A percentile compares a stretch with the other conserved stretches of the same genome.
Evolutionary conservation across 2,113 vertebrate species (phyloP).

Genomic region (Chionomys nivalis): DNA sequence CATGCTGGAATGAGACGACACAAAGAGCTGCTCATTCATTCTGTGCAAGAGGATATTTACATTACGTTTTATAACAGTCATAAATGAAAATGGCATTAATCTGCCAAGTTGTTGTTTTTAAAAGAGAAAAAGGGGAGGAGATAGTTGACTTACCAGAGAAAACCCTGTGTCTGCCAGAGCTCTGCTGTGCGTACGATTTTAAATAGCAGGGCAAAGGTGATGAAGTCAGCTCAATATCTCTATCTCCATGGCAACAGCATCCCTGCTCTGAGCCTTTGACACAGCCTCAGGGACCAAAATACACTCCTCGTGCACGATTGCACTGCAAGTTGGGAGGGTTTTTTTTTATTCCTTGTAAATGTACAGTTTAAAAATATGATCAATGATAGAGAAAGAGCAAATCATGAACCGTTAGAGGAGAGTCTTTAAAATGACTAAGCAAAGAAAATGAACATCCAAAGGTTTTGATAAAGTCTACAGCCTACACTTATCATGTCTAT

Average conservation of each 20-base stretch:
- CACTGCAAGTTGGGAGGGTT: conserved; percentile 80
- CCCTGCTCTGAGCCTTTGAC: conserved; percentile 85
- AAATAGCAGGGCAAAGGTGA: conserved; percentile 87
- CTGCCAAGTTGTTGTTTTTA: conserved; percentile 82
- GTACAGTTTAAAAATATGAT: conserved; percentile 67
- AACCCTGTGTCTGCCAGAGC: conserved; percentile 72
- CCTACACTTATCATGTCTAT: not conserved
- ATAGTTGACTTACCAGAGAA: conserved; percentile 72
- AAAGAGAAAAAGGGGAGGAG: conserved; percentile 69
- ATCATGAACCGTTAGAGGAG: conserved; percentile 58
- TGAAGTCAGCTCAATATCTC: conserved; percentile 84
- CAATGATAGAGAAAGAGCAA: conserved; percentile 64
- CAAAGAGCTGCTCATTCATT: conserved; percentile 75
- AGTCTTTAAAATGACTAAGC: conserved; percentile 75
- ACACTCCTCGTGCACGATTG: conserved; percentile 75
- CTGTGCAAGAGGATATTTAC: conserved; percentile 75
- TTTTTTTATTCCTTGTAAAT: conserved; percentile 65
- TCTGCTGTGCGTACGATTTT: conserved; percentile 74
- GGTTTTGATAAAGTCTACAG: conserved; percentile 59
- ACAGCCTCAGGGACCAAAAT: conserved; percentile 84
- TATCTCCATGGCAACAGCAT: conserved; percentile 87
- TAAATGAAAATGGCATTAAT: conserved; percentile 78
- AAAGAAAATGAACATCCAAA: conserved; percentile 68
- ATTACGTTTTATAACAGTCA: conserved; percentile 70
- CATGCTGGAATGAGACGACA: conserved; percentile 63